Base-by-base conservation (phyloP, 1,140 invertebrate species). In the Popillia japonica region DNA sequence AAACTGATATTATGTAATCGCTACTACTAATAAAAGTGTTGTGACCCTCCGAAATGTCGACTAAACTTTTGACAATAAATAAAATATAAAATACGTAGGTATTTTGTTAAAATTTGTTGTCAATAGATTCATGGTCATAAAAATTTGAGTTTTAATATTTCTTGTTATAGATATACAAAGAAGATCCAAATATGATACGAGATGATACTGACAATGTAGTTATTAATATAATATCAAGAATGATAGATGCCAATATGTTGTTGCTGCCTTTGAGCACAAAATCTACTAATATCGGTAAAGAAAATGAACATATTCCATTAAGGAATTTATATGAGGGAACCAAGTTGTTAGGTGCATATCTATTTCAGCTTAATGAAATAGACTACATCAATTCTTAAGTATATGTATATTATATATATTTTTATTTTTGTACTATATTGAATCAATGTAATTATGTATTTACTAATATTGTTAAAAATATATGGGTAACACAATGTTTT, bases 161-260 rank as follows among this genome's bases (percentile, higher is more conserved):
- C n/a, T 74, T 14, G n/a, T 81, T 77, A 17, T 64, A 86, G 84
- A 82, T 86, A 22, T 87, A 86, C 77, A 85, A 85, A 78, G 84
- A 86, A 83, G 83, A 85, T 79, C 85, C 85, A 0, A 84, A 81
- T 77, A 82, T 86, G 80, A 87, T 87, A 11, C 76, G 85, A 48
- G 83, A 86, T 75, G 83, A 85, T 75, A 82, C 80, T 40, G 81
- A 80, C 59, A 78, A 82, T 14, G 78, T 82, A 59, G 79, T 81
- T 8, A 75, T 86, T 4, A 84, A 81, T 11, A 85, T 84, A 23
- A 79, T 86, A 23, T 79, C 83, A 48, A 81, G 78, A 68, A 68
- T 85, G 44, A 72, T 84, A 10, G 83, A 85, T 40, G 83, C 80
- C 22, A 82, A 81, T 75, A 84, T 86, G 41, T 44, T 86, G 2